These are phyloP conservation scores for Drosophila littoralis DNA, from an alignment of 1,140 invertebrate genomes.

Conservation along the genomic window DNA sequence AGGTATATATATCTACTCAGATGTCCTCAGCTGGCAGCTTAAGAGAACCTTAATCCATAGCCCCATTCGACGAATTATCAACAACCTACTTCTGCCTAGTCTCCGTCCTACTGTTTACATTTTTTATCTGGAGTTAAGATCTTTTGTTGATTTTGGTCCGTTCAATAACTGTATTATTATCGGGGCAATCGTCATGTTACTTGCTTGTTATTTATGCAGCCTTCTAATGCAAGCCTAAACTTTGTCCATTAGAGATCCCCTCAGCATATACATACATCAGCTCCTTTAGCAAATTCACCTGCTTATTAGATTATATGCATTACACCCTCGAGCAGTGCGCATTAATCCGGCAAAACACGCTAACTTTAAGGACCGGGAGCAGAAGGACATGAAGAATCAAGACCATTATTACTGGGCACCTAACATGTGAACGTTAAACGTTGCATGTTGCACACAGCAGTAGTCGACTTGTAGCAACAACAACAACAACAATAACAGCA, in stretches of 20 bases:
- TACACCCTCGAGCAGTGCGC: slow-evolving; percentile 66
- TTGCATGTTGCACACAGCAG: slow-evolving; percentile 64
- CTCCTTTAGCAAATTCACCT: slow-evolving; percentile 52
- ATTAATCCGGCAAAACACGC: slow-evolving; percentile 66
- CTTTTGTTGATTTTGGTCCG: slow-evolving; percentile 47
- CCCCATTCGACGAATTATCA: too few species aligned
- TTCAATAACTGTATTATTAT: slow-evolving; percentile 35
- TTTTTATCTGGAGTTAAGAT: slow-evolving; percentile 22
- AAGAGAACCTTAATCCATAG: too few species aligned
- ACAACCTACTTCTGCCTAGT: too few species aligned
- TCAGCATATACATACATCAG: slow-evolving; percentile 37
- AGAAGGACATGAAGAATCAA: slow-evolving; percentile 14
- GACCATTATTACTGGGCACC: slow-evolving; percentile 34
- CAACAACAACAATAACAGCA: slow-evolving; percentile 44
- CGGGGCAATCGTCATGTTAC: slow-evolving; percentile 41
- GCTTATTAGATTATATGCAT: slow-evolving; percentile 81
- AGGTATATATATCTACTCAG: too few species aligned
- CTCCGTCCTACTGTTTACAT: slow-evolving; percentile 1
- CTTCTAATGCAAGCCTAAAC: slow-evolving; percentile 71
- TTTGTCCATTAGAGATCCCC: slow-evolving; percentile 44
- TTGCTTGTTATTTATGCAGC: slow-evolving; percentile 59
- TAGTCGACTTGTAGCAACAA: not conserved
- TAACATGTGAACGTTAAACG: slow-evolving; percentile 78
- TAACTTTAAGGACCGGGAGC: slow-evolving; percentile 20
- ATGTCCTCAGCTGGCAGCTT: too few species aligned